Conservation (phyloP, 2,113 vertebrate genomes). For the Emberiza fucata region DNA sequence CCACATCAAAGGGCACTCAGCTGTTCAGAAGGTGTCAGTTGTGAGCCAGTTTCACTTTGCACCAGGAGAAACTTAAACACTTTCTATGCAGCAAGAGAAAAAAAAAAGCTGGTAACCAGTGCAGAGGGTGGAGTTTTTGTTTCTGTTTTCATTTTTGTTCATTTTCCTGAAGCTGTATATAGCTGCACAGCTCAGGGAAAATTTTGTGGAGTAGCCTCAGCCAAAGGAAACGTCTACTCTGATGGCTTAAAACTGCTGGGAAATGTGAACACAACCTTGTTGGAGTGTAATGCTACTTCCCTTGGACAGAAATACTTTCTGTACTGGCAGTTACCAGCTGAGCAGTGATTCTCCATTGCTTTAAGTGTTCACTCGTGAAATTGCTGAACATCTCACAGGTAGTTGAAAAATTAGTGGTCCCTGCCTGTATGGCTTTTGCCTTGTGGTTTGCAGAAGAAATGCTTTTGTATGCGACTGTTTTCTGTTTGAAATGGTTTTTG, state of each 20-base stretch:
- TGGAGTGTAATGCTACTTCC: neutral
- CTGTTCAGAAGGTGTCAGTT: conserved; percentile 5
- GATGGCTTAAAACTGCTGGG: neutral
- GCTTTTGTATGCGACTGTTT: conserved; percentile 32
- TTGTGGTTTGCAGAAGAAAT: conserved; percentile 32
- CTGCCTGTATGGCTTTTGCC: conserved; percentile 26
- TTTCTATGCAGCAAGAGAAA: neutral
- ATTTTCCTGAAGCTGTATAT: neutral
- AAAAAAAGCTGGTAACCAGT: neutral
- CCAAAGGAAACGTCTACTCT: neutral
- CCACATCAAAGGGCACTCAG: neutral
- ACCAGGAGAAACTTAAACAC: conserved; percentile 2
- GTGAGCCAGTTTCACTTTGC: conserved; percentile 19
- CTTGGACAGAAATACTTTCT: neutral
- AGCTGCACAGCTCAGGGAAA: neutral
- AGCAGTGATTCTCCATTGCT: neutral
- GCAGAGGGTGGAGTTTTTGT: neutral
- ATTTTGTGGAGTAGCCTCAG: neutral
- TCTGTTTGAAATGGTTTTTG: conserved; percentile 64
- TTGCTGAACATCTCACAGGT: neutral
- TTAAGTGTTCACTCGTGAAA: neutral
- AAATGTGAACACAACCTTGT: neutral
- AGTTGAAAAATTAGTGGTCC: neutral
- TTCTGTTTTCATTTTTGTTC: neutral
- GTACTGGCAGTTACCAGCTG: neutral